Base-by-base conservation (phyloP, 2,888 invertebrate genomes). In the Rhingia rostrata region DNA sequence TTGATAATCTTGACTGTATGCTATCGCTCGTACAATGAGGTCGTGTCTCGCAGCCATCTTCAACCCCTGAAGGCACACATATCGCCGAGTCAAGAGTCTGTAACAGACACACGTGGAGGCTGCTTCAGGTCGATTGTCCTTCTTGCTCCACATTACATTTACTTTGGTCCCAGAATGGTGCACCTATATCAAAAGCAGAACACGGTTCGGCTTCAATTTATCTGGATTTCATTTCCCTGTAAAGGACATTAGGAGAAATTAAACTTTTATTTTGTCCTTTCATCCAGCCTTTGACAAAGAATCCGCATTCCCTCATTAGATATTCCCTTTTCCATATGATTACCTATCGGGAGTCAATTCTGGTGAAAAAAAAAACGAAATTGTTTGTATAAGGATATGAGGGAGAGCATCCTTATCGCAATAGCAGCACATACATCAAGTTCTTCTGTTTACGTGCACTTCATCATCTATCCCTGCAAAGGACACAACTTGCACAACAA, bases 21-120 rank as follows among this genome's bases (percentile, higher is more conserved):
- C 78, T 67, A 66, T 83, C 63, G 39, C 72, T 83, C 63, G 39
- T 49, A 49, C 67, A 83, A 58, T 73, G 67, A 45, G 78, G 83
- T 83, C 81, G 54, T 77, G 78, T 67, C 82, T 72, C 54, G 51
- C 64, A 82, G 60, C 22, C 82, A 66, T 77, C 82, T 67, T 82
- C 41, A 70, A 64, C 53, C 56, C 49, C n/a, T 43, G 49, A n/a
- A 32, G 35, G 64, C 63, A 64, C 82, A 72, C 51, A 66, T 67
- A 4, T 54, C 56, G 22, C 22, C 22, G 22, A 63, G 66, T 61
- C 61, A 56, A 72, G 72, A 33, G 67, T 45, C 33, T 33, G 22
- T 22, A 22, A 22, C 56, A 54, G 41, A 58, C 35, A 43, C 47
- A 39, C 5, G 41, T 7, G 49, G 12, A 6, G 10, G 32, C 12